Percentiles rank a stretch among this genome's conserved stretches.
Conservation (phyloP, 2,888 invertebrate genomes). For the Clostera curtula region DNA sequence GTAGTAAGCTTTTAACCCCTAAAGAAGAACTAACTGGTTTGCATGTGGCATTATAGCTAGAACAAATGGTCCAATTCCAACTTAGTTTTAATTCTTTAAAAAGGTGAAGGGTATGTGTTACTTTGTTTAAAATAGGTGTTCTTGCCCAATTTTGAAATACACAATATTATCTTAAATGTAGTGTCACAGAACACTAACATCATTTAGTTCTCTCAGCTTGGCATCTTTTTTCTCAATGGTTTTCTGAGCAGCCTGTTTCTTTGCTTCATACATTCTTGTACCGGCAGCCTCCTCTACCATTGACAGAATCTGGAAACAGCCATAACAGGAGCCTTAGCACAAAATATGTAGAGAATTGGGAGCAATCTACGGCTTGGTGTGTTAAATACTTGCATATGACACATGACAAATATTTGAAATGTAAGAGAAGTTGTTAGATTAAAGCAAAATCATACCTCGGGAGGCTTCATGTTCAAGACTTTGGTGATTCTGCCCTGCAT, state of each 20-base stretch:
- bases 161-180: too few species aligned
- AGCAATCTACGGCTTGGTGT: too few species aligned
- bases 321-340: not conserved
- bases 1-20: too few species aligned
- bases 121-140: too few species aligned
- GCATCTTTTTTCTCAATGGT: conserved; percentile 95
- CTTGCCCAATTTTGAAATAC: too few species aligned
- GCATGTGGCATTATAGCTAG: too few species aligned
- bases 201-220: conserved; percentile 89
- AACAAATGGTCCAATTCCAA: too few species aligned
- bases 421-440: not conserved
- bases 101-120: too few species aligned
- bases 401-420: not conserved
- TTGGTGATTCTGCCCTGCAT: conserved; percentile 99
- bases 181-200: conserved; percentile 64
- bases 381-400: not conserved
- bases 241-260: conserved; percentile 89
- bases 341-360: not conserved
- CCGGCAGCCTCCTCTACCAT: conserved; percentile 99
- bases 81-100: too few species aligned
- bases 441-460: conserved; percentile 78
- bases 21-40: too few species aligned
- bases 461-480: conserved; percentile 98
- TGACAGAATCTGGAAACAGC: conserved; percentile 81
- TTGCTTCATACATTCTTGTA: conserved; percentile 96